Conservation (phyloP, 2,797 vertebrate genomes). For the Anableps anableps region DNA sequence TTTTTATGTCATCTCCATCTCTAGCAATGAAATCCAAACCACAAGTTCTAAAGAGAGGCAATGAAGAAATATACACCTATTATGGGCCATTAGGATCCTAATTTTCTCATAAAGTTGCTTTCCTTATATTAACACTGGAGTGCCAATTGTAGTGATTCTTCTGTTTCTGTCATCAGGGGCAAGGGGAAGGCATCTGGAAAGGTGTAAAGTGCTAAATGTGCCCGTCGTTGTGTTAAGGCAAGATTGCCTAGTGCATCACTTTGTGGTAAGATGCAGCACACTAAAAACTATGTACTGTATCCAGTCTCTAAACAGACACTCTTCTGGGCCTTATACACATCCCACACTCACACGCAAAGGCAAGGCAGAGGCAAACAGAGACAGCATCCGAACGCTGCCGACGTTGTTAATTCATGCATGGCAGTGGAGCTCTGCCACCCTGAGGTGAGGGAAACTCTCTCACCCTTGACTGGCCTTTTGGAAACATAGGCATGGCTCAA, state of each 20-base stretch:
- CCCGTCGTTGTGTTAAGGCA: conserved; percentile 13
- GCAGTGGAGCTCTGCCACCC: conserved; percentile 23
- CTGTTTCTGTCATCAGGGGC: conserved; percentile 43
- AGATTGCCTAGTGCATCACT: conserved; percentile 24
- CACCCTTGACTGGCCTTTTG: conserved; percentile 61
- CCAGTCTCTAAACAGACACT: conserved; percentile 23
- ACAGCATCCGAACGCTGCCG: conserved; percentile 33
- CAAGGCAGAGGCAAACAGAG: conserved; percentile 54
- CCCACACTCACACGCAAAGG: conserved; percentile 25
- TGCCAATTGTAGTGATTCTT: conserved; percentile 23
- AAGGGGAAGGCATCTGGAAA: conserved; percentile 7
- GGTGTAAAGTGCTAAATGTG: conserved; percentile 37
- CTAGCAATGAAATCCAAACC: conserved; percentile 43
- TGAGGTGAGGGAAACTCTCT: conserved; percentile 65
- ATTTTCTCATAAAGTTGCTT: conserved; percentile 57
- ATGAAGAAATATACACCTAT: conserved; percentile 55
- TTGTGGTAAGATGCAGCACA: conserved; percentile 36
- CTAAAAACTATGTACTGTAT: conserved; percentile 47
- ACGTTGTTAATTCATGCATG: conserved; percentile 61
- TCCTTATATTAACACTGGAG: conserved; percentile 35
- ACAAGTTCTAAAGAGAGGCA: conserved; percentile 43
- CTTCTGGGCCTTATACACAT: conserved; percentile 32
- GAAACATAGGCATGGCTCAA: conserved; percentile 56
- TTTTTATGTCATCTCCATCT: conserved; percentile 23
- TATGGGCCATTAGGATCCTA: conserved; percentile 56